Conservation (phyloP, 2,888 invertebrate species). For the Drosophila recens region DNA sequence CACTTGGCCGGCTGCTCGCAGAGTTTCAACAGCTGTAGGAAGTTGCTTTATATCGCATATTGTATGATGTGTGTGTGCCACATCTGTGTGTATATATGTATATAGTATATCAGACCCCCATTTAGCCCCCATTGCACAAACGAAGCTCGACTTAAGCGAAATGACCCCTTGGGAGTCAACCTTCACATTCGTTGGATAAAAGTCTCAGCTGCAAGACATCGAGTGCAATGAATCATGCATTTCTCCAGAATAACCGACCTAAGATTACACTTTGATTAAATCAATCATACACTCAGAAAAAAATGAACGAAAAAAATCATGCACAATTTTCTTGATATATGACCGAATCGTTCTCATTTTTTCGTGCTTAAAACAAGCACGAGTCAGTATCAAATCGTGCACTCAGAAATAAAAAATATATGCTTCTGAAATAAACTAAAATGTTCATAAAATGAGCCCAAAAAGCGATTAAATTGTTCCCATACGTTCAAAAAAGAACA, state of each 20-base stretch:
- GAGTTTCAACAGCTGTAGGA: constrained; percentile 70
- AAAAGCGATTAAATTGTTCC: no score
- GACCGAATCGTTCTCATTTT: no score
- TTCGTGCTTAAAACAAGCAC: no score
- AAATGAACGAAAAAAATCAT: no score
- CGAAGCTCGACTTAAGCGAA: constrained; percentile 65
- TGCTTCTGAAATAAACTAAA: no score
- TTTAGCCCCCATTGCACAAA: constrained; percentile 51
- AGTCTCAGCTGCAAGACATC: constrained; percentile 23
- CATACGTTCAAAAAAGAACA: no score
- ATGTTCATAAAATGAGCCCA: no score
- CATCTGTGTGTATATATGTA: constrained; percentile 5
- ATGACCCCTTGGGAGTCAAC: constrained; percentile 60
- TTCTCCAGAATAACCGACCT: not conserved
- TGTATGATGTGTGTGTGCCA: constrained; percentile 17
- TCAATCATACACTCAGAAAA: no score
- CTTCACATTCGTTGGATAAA: constrained; percentile 40
- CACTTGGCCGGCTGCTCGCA: constrained; percentile 60
- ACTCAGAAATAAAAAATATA: no score
- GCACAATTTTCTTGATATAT: no score
- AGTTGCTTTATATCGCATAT: constrained; percentile 56
- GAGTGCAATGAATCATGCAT: constrained; percentile 13
- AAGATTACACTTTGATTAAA: not conserved
- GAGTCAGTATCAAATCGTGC: no score
- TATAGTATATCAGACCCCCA: constrained; percentile 16